Evolutionary conservation across 2,113 vertebrate species (phyloP).

Genomic region (Opisthocomus hoazin): DNA sequence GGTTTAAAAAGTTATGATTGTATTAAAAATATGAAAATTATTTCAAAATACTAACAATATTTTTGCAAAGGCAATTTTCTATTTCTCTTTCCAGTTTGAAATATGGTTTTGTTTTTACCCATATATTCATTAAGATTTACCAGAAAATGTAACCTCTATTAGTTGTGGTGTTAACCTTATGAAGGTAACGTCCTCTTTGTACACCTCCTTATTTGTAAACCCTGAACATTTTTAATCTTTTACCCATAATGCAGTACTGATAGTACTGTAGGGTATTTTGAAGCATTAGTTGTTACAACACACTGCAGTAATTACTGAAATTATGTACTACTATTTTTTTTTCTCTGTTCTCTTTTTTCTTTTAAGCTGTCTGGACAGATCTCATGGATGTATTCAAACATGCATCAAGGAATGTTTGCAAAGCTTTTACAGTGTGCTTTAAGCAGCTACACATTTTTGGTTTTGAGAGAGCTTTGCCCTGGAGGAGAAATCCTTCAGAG

Average conservation of each 20-base stretch:
- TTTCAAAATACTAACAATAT: not conserved
- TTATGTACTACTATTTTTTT: not conserved
- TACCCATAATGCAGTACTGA: not conserved
- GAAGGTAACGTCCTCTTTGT: not conserved
- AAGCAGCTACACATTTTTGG: constrained; percentile 32
- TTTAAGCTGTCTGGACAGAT: constrained; percentile 15
- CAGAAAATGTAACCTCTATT: not conserved
- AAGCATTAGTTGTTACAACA: not conserved
- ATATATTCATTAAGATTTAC: not conserved
- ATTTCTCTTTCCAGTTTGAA: not conserved
- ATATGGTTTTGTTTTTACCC: not conserved
- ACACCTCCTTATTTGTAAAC: not conserved
- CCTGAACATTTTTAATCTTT: not conserved
- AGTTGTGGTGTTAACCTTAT: not conserved
- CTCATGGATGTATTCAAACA: constrained; percentile 19
- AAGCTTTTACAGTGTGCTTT: constrained; percentile 57
- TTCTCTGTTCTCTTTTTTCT: not conserved
- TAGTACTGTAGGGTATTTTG: not conserved
- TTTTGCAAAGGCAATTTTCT: not conserved
- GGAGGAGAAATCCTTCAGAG: constrained; percentile 65
- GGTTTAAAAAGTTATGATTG: not conserved
- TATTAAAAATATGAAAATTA: not conserved
- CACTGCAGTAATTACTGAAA: constrained; percentile 28
- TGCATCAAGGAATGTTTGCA: constrained; percentile 37
- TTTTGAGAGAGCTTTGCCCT: constrained; percentile 60